A percentile compares a stretch with the other conserved stretches of the same genome.
Evolutionary conservation across 2,888 invertebrate species (phyloP).

Genomic region (Epinotia bilunana): DNA sequence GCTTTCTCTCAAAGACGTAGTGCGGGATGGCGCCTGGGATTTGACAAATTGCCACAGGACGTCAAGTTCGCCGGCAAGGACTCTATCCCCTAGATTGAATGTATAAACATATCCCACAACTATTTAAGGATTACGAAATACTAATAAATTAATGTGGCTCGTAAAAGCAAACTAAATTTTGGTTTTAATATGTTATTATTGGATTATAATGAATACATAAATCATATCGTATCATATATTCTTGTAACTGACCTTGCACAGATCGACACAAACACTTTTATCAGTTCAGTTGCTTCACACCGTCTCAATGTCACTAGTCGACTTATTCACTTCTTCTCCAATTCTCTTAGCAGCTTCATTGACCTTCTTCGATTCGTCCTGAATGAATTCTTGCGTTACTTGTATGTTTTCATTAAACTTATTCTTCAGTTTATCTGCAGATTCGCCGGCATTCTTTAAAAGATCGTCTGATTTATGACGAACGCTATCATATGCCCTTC

Average conservation of each 20-base stretch:
- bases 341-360: conserved; percentile 26
- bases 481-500: conserved; percentile 25
- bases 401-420: conserved; percentile 9
- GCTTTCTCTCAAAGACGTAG: no score
- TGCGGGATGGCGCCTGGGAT: no score
- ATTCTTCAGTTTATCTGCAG: conserved; percentile 12
- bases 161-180: neutral
- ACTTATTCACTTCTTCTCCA: conserved; percentile 14
- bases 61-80: no score
- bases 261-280: conserved; percentile 10
- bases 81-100: no score
- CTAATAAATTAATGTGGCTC: neutral
- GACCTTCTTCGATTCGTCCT: conserved; percentile 14
- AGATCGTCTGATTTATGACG: conserved; percentile 22
- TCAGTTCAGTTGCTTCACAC: conserved; percentile 16
- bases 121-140: neutral
- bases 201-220: neutral
- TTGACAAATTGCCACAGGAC: no score
- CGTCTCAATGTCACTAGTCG: conserved; percentile 10
- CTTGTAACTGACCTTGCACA: neutral
- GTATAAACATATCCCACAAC: no score
- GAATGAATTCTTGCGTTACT: conserved; percentile 22
- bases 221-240: neutral
- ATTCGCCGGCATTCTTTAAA: conserved; percentile 8
- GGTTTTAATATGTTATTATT: neutral